Conservation (phyloP, 1,140 invertebrate species). For the Archegozetes longisetosus region DNA sequence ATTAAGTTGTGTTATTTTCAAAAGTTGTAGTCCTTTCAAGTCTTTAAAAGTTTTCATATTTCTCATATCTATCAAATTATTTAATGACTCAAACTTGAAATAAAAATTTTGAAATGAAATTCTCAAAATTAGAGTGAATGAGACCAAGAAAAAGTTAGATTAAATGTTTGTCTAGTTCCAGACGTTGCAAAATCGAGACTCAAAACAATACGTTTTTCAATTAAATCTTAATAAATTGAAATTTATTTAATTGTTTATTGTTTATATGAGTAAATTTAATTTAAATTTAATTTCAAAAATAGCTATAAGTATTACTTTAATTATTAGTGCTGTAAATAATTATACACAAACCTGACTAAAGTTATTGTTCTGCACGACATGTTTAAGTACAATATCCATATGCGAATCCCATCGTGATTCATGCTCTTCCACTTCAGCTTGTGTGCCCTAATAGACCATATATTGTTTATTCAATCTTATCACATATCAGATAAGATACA, state of each 20-base stretch:
- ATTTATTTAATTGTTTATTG: neutral
- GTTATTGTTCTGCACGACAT: constrained; percentile 1
- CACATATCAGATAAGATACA: neutral
- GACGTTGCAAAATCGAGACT: neutral
- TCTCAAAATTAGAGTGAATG: too few relatives aligned
- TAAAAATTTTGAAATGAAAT: too few relatives aligned
- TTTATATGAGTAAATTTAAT: neutral
- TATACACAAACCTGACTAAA: neutral
- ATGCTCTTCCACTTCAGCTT: constrained; percentile 12
- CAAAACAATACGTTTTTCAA: neutral
- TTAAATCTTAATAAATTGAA: neutral
- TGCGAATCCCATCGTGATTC: constrained; percentile 13
- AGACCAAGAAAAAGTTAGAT: too few relatives aligned
- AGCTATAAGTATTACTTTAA: neutral
- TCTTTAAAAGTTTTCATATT: too few relatives aligned
- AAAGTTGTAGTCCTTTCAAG: too few relatives aligned
- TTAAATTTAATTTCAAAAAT: neutral
- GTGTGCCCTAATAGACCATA: constrained; percentile 6
- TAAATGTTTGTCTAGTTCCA: too few relatives aligned
- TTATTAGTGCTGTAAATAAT: neutral
- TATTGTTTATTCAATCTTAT: constrained; percentile 4
- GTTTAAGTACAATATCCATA: constrained; percentile 11
- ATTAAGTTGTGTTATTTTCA: too few relatives aligned
- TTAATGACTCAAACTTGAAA: too few relatives aligned
- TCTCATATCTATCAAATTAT: too few relatives aligned